phyloP scores from a whole-genome alignment of 2,797 vertebrate species.

The Coilia nasus region DNA sequence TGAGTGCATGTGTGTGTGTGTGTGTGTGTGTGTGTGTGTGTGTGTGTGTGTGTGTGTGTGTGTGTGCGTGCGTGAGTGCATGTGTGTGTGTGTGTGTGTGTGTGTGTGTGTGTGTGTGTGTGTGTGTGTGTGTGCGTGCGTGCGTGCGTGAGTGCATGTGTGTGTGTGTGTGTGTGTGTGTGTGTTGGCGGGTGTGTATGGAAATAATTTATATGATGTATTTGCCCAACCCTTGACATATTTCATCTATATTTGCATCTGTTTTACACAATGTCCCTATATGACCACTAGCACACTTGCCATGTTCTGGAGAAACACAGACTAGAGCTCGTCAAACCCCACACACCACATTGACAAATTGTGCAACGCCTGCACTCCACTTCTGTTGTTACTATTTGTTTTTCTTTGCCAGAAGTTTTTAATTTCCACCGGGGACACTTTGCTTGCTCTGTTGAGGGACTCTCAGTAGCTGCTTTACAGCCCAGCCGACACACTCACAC shows the following conservation, averaged over 20 bases:
- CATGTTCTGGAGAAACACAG: neutral
- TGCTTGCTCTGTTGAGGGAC: neutral
- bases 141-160: neutral
- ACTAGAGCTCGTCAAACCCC: neutral
- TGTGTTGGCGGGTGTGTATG: neutral
- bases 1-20: neutral
- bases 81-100: neutral
- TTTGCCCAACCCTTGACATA: neutral
- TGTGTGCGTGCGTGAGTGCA: neutral
- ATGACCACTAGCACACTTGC: neutral
- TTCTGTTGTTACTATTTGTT: neutral
- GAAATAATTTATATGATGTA: neutral
- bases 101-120: neutral
- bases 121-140: neutral
- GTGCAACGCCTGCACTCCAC: neutral
- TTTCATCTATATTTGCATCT: neutral
- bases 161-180: neutral
- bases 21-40: conserved; percentile 1
- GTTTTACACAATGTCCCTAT: neutral
- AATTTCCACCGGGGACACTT: neutral
- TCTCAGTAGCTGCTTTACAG: neutral
- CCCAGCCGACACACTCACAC: no score
- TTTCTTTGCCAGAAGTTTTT: neutral
- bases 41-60: conserved; percentile 16
- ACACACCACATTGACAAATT: neutral